A percentile compares a stretch with the other conserved stretches of the same genome.
phyloP scores from a whole-genome alignment of 2,113 vertebrate genomes.

The Tringa solitaria region DNA sequence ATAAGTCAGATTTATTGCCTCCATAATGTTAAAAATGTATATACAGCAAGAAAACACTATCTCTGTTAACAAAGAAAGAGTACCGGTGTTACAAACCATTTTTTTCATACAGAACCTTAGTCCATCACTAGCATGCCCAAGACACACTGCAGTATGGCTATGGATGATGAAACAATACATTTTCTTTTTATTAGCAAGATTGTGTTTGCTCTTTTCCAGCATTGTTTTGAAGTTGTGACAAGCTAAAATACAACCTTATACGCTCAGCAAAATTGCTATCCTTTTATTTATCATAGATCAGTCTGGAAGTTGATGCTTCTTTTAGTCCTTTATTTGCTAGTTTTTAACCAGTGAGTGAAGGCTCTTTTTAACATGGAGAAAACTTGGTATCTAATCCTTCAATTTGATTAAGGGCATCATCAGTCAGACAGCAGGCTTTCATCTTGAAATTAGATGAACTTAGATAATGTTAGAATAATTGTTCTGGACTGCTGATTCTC shows the following conservation, averaged over 20 bases:
- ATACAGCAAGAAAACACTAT: not conserved
- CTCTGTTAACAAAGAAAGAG: not conserved
- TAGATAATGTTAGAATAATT: not conserved
- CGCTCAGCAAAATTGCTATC: not conserved
- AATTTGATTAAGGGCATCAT: not conserved
- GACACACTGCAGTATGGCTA: not conserved
- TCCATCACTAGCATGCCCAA: not conserved
- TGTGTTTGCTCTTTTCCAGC: not conserved
- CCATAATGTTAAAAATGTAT: not conserved
- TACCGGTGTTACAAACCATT: not conserved
- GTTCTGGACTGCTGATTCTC: slow-evolving; percentile 19
- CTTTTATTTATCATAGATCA: not conserved
- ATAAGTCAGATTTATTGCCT: not conserved
- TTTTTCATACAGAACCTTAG: not conserved
- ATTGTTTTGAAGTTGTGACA: not conserved
- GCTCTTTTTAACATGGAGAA: not conserved
- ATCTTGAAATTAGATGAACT: slow-evolving; percentile 1
- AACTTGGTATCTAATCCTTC: not conserved
- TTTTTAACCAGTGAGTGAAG: not conserved
- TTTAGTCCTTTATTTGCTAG: not conserved
- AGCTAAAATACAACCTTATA: not conserved
- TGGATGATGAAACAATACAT: not conserved
- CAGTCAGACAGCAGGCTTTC: not conserved
- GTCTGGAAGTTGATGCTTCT: not conserved
- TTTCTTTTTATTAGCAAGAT: not conserved